Base-by-base conservation (phyloP, 1,140 invertebrate genomes). In the Watersipora subatra region DNA sequence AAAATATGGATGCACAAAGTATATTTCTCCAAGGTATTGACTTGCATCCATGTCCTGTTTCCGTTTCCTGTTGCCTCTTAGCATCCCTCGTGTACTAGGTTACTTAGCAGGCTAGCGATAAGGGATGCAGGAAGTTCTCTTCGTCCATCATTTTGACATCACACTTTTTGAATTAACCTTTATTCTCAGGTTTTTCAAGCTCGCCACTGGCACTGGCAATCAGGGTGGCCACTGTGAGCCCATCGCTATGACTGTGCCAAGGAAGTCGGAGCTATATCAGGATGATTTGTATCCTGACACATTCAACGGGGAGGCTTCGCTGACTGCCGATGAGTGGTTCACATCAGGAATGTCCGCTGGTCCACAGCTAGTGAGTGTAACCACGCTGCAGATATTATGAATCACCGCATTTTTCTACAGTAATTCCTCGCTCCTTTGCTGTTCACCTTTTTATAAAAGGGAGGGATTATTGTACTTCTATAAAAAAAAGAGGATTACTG, bases 211-310 rank as follows among this genome's bases (percentile, higher is more conserved):
- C 7, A 28, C 7, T 25, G 58, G 58, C 7, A 24, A 28, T 78
- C 96, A 97, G 77, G 94, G 91, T 69, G 95, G 96, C 65, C 85
- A 97, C 26, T 97, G 94, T 83, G 94, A 99, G 85, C 87, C 93
- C 66, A 88, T 99, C 64, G 91, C 92, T 26, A 97, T 99, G 88
- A 97, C 93, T 59, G 96, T 99, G 57, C 96, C 96, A 22, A 85
- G 96, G 82, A 99, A 89, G 87, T 97, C 94, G 66, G 95, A 97
- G 80, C 84, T 97, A 64, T 98, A 97, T 84, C 95, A 99, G 87
- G 93, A 96, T 82, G 95, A 99, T 82, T 83, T 99, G 58, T 99
- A 97, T 82, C 95, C 95, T 0, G 94, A 98, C 80, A 97, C 94
- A n/a, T 79, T 91, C 0, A 88, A 90, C 24, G 92, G 96, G 73